phyloP scores from a whole-genome alignment of 2,797 vertebrate species.

The Pogonophryne albipinna region DNA sequence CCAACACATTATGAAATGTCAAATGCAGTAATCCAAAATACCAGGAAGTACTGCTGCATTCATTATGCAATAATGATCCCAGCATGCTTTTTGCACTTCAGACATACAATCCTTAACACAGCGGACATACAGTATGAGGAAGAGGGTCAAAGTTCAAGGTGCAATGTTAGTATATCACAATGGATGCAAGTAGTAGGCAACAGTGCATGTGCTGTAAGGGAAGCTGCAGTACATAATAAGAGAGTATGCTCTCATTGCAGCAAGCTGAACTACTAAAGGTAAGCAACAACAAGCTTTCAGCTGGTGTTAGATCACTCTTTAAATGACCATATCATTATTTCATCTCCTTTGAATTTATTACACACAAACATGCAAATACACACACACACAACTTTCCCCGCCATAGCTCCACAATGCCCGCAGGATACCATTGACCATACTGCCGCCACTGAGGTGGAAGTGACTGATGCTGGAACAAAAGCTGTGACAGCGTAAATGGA shows the following conservation, averaged over 20 bases:
- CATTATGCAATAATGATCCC: no score
- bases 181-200: no score
- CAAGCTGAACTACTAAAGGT: not conserved
- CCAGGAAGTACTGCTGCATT: no score
- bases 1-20: no score
- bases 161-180: no score
- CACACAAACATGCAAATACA: constrained; percentile 14
- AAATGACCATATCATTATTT: not conserved
- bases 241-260: not conserved
- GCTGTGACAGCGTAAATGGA: constrained; percentile 68
- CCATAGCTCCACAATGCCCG: constrained; percentile 57
- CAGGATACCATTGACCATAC: constrained; percentile 67
- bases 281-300: not conserved
- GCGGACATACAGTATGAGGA: no score
- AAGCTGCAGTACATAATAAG: no score
- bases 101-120: no score
- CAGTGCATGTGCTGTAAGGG: no score
- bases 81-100: no score
- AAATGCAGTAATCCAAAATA: no score
- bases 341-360: constrained; percentile 46
- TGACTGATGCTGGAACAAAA: constrained; percentile 69
- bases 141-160: no score
- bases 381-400: constrained; percentile 25
- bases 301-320: not conserved
- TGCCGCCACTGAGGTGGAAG: constrained; percentile 67